Percentiles rank a stretch among this genome's conserved stretches.
Evolutionary conservation across 1,140 invertebrate species (phyloP).

Genomic region (Geopemphigus sp.): DNA sequence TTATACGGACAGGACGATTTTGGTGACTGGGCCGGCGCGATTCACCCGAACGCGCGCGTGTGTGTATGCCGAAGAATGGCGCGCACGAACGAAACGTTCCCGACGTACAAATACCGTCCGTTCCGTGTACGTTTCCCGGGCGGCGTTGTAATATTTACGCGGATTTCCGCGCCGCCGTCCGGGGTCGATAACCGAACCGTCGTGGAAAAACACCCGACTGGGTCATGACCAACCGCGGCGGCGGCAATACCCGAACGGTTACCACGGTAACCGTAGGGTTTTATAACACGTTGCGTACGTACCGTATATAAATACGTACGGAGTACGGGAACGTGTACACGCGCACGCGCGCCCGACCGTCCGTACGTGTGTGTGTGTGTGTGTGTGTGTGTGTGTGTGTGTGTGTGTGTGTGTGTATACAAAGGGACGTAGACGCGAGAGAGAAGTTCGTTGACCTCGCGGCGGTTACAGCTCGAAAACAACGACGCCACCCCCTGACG

Average conservation of each 20-base stretch:
- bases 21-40: no score
- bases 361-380: no score
- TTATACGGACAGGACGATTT: no score
- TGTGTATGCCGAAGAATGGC: neutral
- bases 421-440: neutral
- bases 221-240: constrained; percentile 43
- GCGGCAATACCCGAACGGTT: constrained; percentile 2
- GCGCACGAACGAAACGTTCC: no score
- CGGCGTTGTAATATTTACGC: neutral
- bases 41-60: no score
- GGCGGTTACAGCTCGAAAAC: neutral
- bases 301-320: neutral
- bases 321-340: neutral
- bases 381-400: no score
- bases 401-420: neutral
- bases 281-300: neutral
- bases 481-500: constrained; percentile 27
- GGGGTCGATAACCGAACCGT: constrained; percentile 44
- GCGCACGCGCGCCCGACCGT: no score
- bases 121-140: no score
- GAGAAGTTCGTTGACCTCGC: constrained; percentile 32
- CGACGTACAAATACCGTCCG: no score
- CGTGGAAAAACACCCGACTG: constrained; percentile 45
- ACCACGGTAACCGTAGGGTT: neutral
- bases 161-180: constrained; percentile 11